These are phyloP conservation scores for Cheumatopsyche charites DNA, from an alignment of 1,140 invertebrate species.

Conservation along the genomic window DNA sequence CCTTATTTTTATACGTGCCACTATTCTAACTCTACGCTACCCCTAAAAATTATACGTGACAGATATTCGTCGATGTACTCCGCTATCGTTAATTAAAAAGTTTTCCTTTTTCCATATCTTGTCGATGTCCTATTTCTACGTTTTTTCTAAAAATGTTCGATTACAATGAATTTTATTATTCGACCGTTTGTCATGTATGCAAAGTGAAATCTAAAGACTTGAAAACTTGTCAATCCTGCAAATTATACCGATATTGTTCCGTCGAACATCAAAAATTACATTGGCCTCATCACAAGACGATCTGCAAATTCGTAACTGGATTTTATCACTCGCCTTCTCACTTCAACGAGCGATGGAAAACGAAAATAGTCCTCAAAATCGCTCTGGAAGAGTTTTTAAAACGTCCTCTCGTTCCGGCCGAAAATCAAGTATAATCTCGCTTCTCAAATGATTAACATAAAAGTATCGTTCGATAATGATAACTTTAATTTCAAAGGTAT, in stretches of 20 bases:
- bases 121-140: no score
- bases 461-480: neutral
- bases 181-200: slow-evolving; percentile 50
- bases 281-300: slow-evolving; percentile 31
- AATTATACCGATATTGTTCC: slow-evolving; percentile 41
- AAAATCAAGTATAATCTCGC: slow-evolving; percentile 39
- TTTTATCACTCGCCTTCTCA: neutral
- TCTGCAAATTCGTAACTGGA: slow-evolving; percentile 32
- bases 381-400: slow-evolving; percentile 28
- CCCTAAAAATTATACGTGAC: no score
- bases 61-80: no score
- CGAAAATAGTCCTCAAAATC: slow-evolving; percentile 35
- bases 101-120: no score
- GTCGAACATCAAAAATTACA: slow-evolving; percentile 39
- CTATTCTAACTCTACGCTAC: no score
- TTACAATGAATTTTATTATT: slow-evolving; percentile 48
- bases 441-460: neutral
- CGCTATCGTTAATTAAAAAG: no score
- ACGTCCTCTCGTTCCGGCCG: slow-evolving; percentile 25
- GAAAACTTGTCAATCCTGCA: slow-evolving; percentile 41
- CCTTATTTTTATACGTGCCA: no score
- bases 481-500: slow-evolving; percentile 49
- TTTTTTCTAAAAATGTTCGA: no score
- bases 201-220: slow-evolving; percentile 45
- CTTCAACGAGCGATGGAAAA: slow-evolving; percentile 12